Evolutionary conservation across 92 coral and sea anemone species (phyloP).

Genomic region (Heteractis magnifica): DNA sequence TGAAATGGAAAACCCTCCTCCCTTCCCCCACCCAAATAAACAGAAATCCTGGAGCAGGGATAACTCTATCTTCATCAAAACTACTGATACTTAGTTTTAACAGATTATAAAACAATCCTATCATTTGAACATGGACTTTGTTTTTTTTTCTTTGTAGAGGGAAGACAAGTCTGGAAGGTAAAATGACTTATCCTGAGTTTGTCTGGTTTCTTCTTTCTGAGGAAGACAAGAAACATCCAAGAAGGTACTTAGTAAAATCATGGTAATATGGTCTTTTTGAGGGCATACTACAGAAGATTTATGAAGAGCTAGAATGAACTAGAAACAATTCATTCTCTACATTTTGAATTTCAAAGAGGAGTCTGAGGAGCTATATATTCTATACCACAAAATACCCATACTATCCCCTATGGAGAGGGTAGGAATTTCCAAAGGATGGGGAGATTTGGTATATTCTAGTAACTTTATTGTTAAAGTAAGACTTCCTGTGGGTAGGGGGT

Average conservation of each 20-base stretch:
- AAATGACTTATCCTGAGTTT: slow-evolving; percentile 96
- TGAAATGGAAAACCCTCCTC: no score
- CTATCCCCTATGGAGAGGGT: no score
- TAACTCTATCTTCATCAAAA: no score
- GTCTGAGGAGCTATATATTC: not conserved
- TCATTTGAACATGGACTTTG: not conserved
- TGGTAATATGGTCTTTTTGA: not conserved
- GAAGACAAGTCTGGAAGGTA: slow-evolving; percentile 75
- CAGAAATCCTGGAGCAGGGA: no score
- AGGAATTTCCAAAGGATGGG: no score
- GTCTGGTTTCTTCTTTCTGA: slow-evolving; percentile 98
- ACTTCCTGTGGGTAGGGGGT: not conserved
- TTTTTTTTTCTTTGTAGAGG: slow-evolving; percentile 47
- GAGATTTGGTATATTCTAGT: no score
- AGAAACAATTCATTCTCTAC: no score
- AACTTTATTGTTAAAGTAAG: no score
- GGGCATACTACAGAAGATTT: not conserved
- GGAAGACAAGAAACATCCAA: slow-evolving; percentile 96
- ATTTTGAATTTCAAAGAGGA: not conserved
- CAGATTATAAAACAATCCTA: no score
- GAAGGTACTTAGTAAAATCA: slow-evolving; percentile 54
- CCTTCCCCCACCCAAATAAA: no score
- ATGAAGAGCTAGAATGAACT: not conserved
- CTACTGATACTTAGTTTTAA: no score
- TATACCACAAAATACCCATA: no score